Conservation (phyloP, 2,888 invertebrate genomes). For the Drosophila meridionalis region DNA sequence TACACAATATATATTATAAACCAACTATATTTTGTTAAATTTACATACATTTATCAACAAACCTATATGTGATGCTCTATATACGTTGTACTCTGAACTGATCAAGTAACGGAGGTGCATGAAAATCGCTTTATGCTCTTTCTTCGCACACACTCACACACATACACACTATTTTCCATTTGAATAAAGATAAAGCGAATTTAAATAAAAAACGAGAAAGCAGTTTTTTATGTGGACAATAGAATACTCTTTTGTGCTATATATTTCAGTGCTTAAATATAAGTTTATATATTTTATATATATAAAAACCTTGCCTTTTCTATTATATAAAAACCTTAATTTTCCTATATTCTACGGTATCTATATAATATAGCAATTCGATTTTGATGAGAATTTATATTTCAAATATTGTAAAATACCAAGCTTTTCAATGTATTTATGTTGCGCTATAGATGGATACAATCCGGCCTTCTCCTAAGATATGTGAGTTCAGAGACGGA, state of each 20-base stretch:
- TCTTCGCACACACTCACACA: slow-evolving; percentile 41
- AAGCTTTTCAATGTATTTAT: background rate
- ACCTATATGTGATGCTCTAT: slow-evolving; percentile 42
- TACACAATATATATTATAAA: slow-evolving; percentile 19
- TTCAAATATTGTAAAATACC: background rate
- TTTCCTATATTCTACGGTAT: background rate
- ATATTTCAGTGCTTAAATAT: background rate
- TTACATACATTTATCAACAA: slow-evolving; percentile 37
- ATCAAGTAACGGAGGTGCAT: slow-evolving; percentile 62
- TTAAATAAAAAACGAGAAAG: slow-evolving; percentile 52
- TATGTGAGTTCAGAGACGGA: background rate
- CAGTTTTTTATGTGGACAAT: slow-evolving; percentile 1
- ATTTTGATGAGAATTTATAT: background rate
- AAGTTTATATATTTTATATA: background rate
- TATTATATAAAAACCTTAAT: background rate
- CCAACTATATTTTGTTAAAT: slow-evolving; percentile 69
- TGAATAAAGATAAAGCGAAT: slow-evolving; percentile 72
- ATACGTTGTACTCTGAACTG: slow-evolving; percentile 73
- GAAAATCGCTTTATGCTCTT: slow-evolving; percentile 63
- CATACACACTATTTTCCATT: slow-evolving; percentile 71
- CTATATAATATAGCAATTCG: background rate
- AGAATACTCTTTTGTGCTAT: slow-evolving; percentile 1
- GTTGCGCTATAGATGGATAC: background rate
- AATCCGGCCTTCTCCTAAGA: background rate
- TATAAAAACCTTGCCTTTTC: background rate